Evolutionary conservation across 2,888 invertebrate genomes (phyloP), one percentile per base, ranked within the genome.

Genomic region (Ochropleura leucogaster): DNA sequence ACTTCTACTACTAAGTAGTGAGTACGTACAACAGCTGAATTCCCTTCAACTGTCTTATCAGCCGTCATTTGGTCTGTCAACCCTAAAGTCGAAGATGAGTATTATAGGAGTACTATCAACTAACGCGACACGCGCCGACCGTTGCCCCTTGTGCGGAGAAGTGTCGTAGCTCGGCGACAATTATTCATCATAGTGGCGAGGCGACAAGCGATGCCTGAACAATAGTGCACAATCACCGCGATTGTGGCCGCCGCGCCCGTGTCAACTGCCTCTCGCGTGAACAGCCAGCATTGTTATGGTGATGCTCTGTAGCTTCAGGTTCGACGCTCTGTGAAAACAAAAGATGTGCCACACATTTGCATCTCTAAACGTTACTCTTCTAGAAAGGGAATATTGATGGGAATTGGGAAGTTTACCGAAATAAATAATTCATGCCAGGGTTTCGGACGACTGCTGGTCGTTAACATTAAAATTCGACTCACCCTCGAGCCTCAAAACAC

Each of bases 171-270:
- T 87, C 86, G 86, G 83, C 88, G 91, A 90, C 88, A 88, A 92
- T 90, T 91, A 92, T 92, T 90, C 89, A 87, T 92, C 88, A 88
- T 89, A 90, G 89, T 89, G 90, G 76, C 89, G 85, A 87, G 70
- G 86, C 86, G 89, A 89, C 91, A 85, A 83, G 82, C 89, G 84
- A 87, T 88, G 90, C 87, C 88, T 91, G 91, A 94, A 96, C 95
- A 95, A 96, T 95, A 93, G 93, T 92, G 90, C 90, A 94, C 95
- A 95, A 94, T 94, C 94, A 92, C 90, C 86, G 91, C 92, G 92
- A 93, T 92, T 94, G 93, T 94, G 47, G 89, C 84, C 86, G 88
- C 85, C 89, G 88, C 85, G 91, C 90, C 89, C 90, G 93, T 94
- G 95, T 94, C 95, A 93, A 94, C 94, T 92, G 94, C 93, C 94